phyloP scores from a whole-genome alignment of 2,113 vertebrate genomes.

The Origma solitaria region DNA sequence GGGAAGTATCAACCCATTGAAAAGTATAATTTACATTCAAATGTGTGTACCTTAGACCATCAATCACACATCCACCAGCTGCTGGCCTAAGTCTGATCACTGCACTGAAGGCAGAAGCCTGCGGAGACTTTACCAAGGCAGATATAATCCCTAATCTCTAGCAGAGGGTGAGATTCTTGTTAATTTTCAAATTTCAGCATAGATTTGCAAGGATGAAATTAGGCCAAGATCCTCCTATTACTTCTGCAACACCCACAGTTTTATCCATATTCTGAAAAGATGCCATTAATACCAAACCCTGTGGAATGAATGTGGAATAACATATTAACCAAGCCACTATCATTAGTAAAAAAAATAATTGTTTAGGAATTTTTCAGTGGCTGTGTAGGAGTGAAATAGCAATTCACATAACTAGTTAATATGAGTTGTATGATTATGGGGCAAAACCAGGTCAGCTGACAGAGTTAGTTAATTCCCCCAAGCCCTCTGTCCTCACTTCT shows the following conservation, averaged over 20 bases:
- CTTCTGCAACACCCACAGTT: background rate
- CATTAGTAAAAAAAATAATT: background rate
- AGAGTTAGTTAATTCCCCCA: background rate
- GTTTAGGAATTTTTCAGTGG: background rate
- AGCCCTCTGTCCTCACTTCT: background rate
- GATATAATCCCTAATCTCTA: background rate
- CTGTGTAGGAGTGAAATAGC: background rate
- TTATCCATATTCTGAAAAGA: background rate
- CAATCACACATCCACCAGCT: background rate
- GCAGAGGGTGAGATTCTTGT: background rate
- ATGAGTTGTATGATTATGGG: background rate
- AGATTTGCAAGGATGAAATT: background rate
- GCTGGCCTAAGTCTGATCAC: background rate
- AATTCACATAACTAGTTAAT: constrained; percentile 2
- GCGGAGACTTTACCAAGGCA: background rate
- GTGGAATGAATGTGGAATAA: background rate
- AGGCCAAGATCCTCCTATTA: background rate
- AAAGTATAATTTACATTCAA: background rate
- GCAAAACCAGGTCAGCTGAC: background rate
- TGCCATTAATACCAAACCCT: background rate
- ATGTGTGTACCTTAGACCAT: background rate
- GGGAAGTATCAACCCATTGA: background rate
- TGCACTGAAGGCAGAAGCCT: background rate
- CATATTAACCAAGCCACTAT: background rate
- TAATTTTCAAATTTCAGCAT: background rate